phyloP scores from a whole-genome alignment of 2,113 vertebrate species.

The Serinus canaria region DNA sequence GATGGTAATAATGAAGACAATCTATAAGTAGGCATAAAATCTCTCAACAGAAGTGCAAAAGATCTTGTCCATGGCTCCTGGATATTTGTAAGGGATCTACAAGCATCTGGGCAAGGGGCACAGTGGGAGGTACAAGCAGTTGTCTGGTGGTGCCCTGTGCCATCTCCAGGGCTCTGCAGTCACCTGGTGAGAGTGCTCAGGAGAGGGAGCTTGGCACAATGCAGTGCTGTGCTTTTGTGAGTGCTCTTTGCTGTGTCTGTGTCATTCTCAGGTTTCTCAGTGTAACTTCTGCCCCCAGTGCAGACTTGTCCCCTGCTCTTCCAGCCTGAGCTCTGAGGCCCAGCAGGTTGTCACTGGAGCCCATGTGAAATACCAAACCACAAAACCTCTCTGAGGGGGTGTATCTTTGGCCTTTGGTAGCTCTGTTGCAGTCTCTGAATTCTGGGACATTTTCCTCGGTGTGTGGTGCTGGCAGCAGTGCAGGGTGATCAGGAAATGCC shows the following conservation, averaged over 20 bases:
- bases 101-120: not conserved
- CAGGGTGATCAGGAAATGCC: not conserved
- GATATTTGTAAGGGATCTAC: not conserved
- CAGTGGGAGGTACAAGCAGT: not conserved
- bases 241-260: not conserved
- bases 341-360: not conserved
- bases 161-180: not conserved
- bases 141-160: accelerated
- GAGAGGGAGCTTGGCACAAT: not conserved
- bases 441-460: not conserved
- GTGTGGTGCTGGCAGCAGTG: not conserved
- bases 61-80: not conserved
- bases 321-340: not conserved
- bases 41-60: not conserved
- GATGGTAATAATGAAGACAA: not conserved
- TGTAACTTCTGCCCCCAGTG: not conserved
- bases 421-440: not conserved
- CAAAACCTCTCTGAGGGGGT: not conserved
- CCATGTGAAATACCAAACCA: not conserved
- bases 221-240: not conserved
- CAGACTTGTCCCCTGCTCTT: not conserved
- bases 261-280: not conserved
- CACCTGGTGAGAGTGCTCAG: not conserved
- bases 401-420: not conserved
- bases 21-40: not conserved